Evolutionary conservation across 2,113 vertebrate species (phyloP).

Genomic region (Brachirus orientalis): DNA sequence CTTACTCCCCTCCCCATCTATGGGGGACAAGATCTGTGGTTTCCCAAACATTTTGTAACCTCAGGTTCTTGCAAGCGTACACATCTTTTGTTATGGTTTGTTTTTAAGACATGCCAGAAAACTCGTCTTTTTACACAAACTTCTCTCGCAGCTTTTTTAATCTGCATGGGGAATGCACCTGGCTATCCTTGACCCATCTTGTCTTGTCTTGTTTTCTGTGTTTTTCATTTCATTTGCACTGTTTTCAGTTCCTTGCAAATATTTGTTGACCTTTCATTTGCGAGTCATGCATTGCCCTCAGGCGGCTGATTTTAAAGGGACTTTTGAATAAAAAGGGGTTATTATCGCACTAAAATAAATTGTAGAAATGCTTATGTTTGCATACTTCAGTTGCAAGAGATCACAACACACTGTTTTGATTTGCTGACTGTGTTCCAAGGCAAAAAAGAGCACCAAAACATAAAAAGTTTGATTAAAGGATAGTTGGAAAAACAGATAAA

Average conservation of each 20-base stretch:
- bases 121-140: slow-evolving; percentile 36
- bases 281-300: slow-evolving; percentile 34
- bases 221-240: slow-evolving; percentile 18
- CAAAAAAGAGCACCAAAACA: not conserved
- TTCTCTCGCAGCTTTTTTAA: slow-evolving; percentile 13
- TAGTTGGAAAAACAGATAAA: not conserved
- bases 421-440: slow-evolving; percentile 5
- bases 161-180: slow-evolving; percentile 14
- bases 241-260: slow-evolving; percentile 6
- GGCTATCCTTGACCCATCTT: slow-evolving; percentile 8
- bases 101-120: slow-evolving; percentile 16
- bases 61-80: slow-evolving; percentile 5
- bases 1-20: not conserved
- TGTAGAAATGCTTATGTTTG: slow-evolving; percentile 12
- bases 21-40: not conserved
- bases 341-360: not conserved
- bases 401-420: slow-evolving; percentile 8
- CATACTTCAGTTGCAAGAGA: not conserved
- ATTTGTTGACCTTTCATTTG: slow-evolving; percentile 57
- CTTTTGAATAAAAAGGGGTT: slow-evolving; percentile 22
- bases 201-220: slow-evolving; percentile 21
- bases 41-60: not conserved
- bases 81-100: not conserved
- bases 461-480: slow-evolving; percentile 8
- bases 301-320: slow-evolving; percentile 20